Evolutionary conservation across 2,888 invertebrate genomes (phyloP).

Genomic region (Lycophotia porphyrea): DNA sequence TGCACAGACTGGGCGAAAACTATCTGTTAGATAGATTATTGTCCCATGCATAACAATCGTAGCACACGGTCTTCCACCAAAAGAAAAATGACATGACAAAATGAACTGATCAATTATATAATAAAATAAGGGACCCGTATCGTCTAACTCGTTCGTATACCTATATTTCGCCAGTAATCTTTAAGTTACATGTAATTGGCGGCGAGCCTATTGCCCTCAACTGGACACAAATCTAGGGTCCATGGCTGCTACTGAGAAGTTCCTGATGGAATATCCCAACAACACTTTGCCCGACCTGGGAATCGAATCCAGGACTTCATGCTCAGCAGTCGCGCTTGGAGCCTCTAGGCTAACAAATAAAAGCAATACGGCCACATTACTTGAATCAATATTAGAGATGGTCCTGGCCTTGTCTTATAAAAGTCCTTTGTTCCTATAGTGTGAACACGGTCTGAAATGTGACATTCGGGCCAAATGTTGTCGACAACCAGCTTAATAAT

Average conservation of each 20-base stretch:
- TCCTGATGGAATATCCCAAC: too few species aligned
- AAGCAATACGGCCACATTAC: neutral
- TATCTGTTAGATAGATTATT: neutral
- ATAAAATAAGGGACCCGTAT: neutral
- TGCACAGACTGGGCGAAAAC: neutral
- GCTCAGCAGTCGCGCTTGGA: too few species aligned
- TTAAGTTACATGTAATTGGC: too few species aligned
- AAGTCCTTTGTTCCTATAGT: neutral
- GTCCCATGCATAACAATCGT: neutral
- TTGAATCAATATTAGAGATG: neutral
- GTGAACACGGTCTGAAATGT: constrained; percentile 10
- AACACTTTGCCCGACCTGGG: too few species aligned
- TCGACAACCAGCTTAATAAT: constrained; percentile 41
- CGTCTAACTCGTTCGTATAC: too few species aligned
- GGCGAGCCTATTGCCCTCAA: too few species aligned
- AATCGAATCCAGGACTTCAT: too few species aligned
- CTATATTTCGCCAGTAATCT: too few species aligned
- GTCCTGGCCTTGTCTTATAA: too few species aligned
- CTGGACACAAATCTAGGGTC: too few species aligned
- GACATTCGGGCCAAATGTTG: constrained; percentile 23
- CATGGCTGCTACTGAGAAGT: too few species aligned
- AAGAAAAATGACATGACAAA: neutral
- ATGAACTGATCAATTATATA: neutral
- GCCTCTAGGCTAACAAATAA: too few species aligned
- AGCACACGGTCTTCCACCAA: neutral